Base-by-base conservation (phyloP, 2,888 invertebrate species). In the Caradrina clavipalpis region DNA sequence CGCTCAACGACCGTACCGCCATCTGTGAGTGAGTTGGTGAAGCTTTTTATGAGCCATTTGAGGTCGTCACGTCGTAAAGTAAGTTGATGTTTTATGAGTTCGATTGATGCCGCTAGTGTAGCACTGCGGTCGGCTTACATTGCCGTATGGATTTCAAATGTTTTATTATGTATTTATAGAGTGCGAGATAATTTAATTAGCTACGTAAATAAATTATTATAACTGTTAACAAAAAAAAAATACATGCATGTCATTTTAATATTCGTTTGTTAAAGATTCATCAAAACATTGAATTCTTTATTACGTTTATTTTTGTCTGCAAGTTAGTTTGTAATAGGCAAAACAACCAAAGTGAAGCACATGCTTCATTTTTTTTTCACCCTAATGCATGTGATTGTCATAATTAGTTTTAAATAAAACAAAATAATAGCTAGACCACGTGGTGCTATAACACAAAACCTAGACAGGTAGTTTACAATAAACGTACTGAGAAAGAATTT, bases 71-170 rank as follows among this genome's bases (percentile, higher is more conserved):
- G 77, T 94, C 94, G 92, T 95, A 94, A 95, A 94, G 87, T 91
- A 95, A 94, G 87, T 91, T 88, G 88, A 92, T 93, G 91, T 89
- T 95, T 95, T 94, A 95, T 91, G 90, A 85, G 81, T 84, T 90
- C 93, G 91, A 87, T 83, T 89, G 95, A 94, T 93, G 95, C 89
- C 95, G 95, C 95, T 94, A 95, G 92, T 92, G 91, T 91, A 89
- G 93, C 91, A 84, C 72, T 89, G 88, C 87, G 78, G 87, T 82
- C 76, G 81, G 73, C 78, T 70, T 60, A 78, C 54, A 66, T 80
- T 63, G 65, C 22, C 8, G 31, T 58, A 45, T 56, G 53, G 45
- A 53, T 56, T 62, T 62, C 47, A 61, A 6, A 53, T 64, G 53
- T 22, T 75, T 59, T 53, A 70, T 26, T 54, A 75, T 66, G 64